Evolutionary conservation across 2,797 vertebrate species (phyloP), one percentile per base, ranked within the genome.

Genomic region (Molossus alvarezi): DNA sequence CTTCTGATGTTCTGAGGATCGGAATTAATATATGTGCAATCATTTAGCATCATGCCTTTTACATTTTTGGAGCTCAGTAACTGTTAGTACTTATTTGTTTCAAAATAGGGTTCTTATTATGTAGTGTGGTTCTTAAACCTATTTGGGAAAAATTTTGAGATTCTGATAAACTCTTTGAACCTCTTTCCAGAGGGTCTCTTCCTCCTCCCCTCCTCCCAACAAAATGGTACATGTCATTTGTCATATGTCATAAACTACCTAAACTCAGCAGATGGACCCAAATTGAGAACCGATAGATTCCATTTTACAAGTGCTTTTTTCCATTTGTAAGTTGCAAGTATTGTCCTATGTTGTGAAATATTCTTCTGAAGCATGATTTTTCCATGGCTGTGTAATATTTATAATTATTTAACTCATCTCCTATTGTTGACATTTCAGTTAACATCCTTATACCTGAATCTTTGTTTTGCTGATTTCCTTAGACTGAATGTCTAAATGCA

Each of bases 81-180:
- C 51, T 77, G 21, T 81, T 67, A 85, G 7, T 58, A 65, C 23
- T 72, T 79, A 33, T 1, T 84, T 71, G 81, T 57, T 91, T 94
- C 33, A 71, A 53, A 83, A 80, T 88, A 53, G 18, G 9, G 7
- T 18, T 94, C 53, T 75, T 91, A 65, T 9, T 62, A 12, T 88
- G 10, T 62, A 58, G 10, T 72, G 4, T 77, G 33, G 14, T 57
- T 94, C 37, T 69, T 91, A 21, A 88, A 9, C 55, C 29, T 94
- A 3, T 83, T 92, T 12, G 10, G 23, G 23, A 55, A 9, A 23
- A 64, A 21, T 73, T 83, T 81, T 93, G 14, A 88, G 64, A 64
- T 41, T 81, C 45, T 72, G 23, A 84, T 87, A 75, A 95, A 95
- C 75, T 64, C 86, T 92, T 94, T 85, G 57, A 79, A 79, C n/a